Evolutionary conservation across 2,888 invertebrate species (phyloP), one percentile per base, ranked within the genome.

Genomic region (Caenorhabditis uteleia): DNA sequence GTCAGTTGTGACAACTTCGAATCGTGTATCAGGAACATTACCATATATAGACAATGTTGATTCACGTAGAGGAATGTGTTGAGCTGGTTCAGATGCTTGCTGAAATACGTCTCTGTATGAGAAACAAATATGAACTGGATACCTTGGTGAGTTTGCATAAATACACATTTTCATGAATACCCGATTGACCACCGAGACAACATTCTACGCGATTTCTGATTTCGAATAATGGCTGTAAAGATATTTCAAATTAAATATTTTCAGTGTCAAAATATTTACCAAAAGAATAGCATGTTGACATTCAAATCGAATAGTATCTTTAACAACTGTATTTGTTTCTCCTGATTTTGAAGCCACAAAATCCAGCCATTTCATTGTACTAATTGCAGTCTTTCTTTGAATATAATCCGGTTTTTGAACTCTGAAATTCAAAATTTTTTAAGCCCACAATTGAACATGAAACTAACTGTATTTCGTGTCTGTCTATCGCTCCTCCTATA

Each of bases 361-460:
- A 33, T 67, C 57, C 25, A 67, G 39, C 61, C 60, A 67, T 44
- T 61, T 46, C 39, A 57, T 54, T 29, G 54, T 53, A 8, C 49
- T 42, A 34, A 54, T 50, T 14, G 54, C 58, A 18, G 42, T 54
- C 10, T 49, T 48, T 12, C 46, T 48, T 36, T 54, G 40, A 29
- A 64, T 64, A 25, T 16, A 64, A n/a, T 64, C 57, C 34, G 38
- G 47, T 20, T 42, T 47, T 14, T 49, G 53, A 18, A 43, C 33
- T 29, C 59, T 59, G 48, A 26, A 59, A 53, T n/a, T n/a, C n/a
- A n/a, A n/a, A n/a, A n/a, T n/a, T n/a, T n/a, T n/a, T 44, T 16
- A 27, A 39, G 38, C 45, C 42, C 26, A 18, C 26, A 44, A 45
- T 31, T 26, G 40, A 36, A 40, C 40, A 14, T 5, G 4, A 2